A percentile compares a stretch with the other conserved stretches of the same genome.
These are phyloP conservation scores for Chrysolina oricalcia DNA, from an alignment of 2,888 invertebrate species.

Conservation along the genomic window DNA sequence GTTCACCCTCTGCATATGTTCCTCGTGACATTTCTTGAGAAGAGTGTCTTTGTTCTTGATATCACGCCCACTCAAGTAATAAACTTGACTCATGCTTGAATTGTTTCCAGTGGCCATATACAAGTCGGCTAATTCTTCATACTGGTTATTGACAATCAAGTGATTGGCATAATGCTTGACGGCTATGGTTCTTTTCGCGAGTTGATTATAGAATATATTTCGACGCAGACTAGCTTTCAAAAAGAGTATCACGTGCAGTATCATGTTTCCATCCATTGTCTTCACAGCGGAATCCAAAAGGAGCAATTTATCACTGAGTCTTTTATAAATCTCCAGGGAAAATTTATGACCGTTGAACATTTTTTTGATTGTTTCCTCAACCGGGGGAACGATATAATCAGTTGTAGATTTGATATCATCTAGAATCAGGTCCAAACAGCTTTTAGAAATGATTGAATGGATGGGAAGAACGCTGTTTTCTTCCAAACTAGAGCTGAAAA, in stretches of 20 bases:
- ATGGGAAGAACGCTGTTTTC: conserved; percentile 62
- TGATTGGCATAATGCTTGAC: conserved; percentile 84
- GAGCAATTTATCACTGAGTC: conserved; percentile 80
- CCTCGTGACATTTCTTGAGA: conserved; percentile 59
- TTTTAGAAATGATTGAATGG: conserved; percentile 66
- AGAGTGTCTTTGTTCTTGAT: conserved; percentile 57
- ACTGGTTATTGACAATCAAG: conserved; percentile 79
- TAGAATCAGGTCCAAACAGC: conserved; percentile 66
- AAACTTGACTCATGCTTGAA: conserved; percentile 60
- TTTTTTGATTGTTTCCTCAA: conserved; percentile 73
- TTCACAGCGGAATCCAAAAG: conserved; percentile 82
- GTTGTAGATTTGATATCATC: conserved; percentile 66
- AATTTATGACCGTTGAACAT: conserved; percentile 74
- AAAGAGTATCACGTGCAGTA: conserved; percentile 83
- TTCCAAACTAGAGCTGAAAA: conserved; percentile 51
- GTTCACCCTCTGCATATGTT: conserved; percentile 60
- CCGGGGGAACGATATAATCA: conserved; percentile 60
- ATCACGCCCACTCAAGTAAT: conserved; percentile 62
- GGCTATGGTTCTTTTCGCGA: conserved; percentile 81
- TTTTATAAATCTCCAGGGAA: conserved; percentile 70
- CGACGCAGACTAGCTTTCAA: conserved; percentile 83
- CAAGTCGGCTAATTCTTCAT: conserved; percentile 81
- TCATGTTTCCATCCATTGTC: conserved; percentile 85
- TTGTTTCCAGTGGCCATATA: conserved; percentile 73
- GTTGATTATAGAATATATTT: conserved; percentile 80